These are phyloP conservation scores for Apotomis turbidana DNA, from an alignment of 2,888 invertebrate genomes.

Conservation along the genomic window DNA sequence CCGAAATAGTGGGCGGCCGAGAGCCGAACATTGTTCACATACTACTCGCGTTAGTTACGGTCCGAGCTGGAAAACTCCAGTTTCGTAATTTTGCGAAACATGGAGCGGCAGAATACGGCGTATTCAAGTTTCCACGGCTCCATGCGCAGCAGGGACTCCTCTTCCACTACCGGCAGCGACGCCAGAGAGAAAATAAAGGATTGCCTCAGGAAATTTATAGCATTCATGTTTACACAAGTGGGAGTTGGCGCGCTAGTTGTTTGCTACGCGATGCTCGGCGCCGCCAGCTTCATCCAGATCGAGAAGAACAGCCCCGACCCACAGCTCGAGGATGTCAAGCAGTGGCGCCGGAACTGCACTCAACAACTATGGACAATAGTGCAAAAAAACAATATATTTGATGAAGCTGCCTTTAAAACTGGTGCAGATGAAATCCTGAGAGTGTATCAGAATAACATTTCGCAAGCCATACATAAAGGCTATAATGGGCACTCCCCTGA, in stretches of 20 bases:
- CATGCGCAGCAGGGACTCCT: constrained; percentile 86
- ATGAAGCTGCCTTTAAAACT: constrained; percentile 85
- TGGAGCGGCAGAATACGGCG: constrained; percentile 70
- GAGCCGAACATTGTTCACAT: constrained; percentile 48
- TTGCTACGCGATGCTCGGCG: constrained; percentile 93
- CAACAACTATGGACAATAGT: constrained; percentile 88
- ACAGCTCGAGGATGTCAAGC: constrained; percentile 76
- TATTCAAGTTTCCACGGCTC: constrained; percentile 83
- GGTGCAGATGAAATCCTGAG: constrained; percentile 85
- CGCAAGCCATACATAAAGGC: constrained; percentile 86
- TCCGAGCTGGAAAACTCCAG: constrained; percentile 41
- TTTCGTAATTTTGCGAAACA: constrained; percentile 46
- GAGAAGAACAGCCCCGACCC: constrained; percentile 86
- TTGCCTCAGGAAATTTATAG: constrained; percentile 92
- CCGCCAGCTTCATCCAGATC: constrained; percentile 91
- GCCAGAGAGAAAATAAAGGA: constrained; percentile 91
- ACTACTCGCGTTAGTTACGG: constrained; percentile 51
- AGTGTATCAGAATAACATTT: constrained; percentile 88
- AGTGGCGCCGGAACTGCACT: constrained; percentile 83
- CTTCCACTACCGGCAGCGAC: constrained; percentile 86
- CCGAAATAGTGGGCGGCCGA: constrained; percentile 67
- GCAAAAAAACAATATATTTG: constrained; percentile 86
- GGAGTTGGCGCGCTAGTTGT: constrained; percentile 95
- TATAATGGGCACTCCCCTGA: constrained; percentile 88
- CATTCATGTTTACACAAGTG: constrained; percentile 96